Conservation (phyloP, 2,113 vertebrate genomes). For the Urocynchramus pylzowi region DNA sequence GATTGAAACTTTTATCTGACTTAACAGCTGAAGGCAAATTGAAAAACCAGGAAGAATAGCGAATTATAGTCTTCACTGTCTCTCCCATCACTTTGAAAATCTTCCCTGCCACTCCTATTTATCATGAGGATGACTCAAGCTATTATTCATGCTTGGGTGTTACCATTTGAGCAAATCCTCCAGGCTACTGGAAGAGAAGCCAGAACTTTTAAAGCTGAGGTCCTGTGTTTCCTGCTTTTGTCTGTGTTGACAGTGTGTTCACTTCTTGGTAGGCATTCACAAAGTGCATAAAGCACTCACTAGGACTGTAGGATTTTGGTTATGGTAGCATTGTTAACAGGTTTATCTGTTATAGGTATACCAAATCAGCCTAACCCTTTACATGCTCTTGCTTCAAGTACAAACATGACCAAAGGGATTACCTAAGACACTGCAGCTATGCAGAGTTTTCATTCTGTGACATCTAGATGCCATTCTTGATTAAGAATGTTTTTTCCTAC, state of each 20-base stretch:
- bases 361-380: background rate
- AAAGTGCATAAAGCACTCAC: background rate
- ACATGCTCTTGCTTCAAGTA: slow-evolving; percentile 41
- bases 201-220: background rate
- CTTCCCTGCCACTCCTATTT: slow-evolving; percentile 23
- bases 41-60: background rate
- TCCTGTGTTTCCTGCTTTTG: slow-evolving; percentile 15
- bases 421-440: background rate
- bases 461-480: background rate
- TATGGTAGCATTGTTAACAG: background rate
- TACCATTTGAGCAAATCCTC: background rate
- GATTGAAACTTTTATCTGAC: background rate
- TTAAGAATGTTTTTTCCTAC: background rate
- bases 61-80: background rate
- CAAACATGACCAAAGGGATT: background rate
- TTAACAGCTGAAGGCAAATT: background rate
- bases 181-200: background rate
- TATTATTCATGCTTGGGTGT: slow-evolving; percentile 28
- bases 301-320: background rate
- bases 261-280: background rate
- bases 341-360: background rate
- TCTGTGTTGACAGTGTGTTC: background rate
- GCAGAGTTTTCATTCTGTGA: background rate
- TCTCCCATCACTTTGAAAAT: slow-evolving; percentile 24
- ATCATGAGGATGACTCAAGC: background rate